These are phyloP conservation scores for Elysia crispata DNA, from an alignment of 2,888 invertebrate species.

Conservation along the genomic window DNA sequence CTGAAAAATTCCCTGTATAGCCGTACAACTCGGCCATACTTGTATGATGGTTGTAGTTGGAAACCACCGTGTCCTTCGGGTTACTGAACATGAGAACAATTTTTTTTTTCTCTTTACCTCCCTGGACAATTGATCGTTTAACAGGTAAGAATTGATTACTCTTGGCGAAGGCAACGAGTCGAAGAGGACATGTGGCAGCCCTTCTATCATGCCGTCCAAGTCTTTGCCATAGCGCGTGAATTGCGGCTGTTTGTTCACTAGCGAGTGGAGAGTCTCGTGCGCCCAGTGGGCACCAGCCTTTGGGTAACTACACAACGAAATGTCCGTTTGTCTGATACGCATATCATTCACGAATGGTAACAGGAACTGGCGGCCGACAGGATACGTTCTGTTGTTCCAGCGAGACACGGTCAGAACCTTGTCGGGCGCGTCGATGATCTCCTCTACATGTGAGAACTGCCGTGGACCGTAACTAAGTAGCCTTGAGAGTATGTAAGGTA, in stretches of 20 bases:
- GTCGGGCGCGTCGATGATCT: constrained; percentile 9
- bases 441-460: not conserved
- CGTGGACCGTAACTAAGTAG: not conserved
- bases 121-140: constrained; percentile 32
- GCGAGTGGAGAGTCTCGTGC: constrained; percentile 36
- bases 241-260: not conserved
- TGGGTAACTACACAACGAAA: constrained; percentile 34
- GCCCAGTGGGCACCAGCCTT: constrained; percentile 44
- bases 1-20: not conserved
- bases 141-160: constrained; percentile 38
- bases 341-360: not conserved
- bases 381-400: constrained; percentile 11
- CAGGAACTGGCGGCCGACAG: not conserved
- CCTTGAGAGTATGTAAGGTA: not conserved
- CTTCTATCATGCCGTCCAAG: constrained; percentile 37
- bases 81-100: constrained; percentile 6
- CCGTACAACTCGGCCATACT: not conserved
- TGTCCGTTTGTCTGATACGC: constrained; percentile 27
- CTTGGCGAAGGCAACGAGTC: constrained; percentile 42
- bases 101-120: constrained; percentile 19
- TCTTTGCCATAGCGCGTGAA: constrained; percentile 27
- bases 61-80: constrained; percentile 32
- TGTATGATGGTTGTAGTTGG: constrained; percentile 5
- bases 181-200: constrained; percentile 1
- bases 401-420: constrained; percentile 3